Base-by-base conservation (phyloP, 1,140 invertebrate genomes). In the Pseudomyrmex pallidus region DNA sequence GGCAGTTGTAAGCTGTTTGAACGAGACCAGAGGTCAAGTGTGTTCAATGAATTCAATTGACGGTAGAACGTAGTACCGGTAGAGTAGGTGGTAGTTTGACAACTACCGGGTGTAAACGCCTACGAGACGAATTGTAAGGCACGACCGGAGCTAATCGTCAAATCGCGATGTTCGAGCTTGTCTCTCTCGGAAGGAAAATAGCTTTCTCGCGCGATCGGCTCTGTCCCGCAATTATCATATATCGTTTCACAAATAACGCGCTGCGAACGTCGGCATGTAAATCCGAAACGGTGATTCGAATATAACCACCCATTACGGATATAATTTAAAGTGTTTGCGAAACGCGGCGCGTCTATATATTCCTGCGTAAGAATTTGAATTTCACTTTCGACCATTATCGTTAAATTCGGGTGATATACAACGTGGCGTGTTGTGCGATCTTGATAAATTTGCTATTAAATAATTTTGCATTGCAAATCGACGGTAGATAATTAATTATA, bases 81-180 rank as follows among this genome's bases (percentile, higher is more conserved):
- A 35, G 5, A 59, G 56, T 74, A 22, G 52, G 59, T 62, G 70
- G 67, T 52, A 57, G 70, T 85, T 87, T 82, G 85, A 87, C 64
- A 85, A 87, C 74, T 85, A 82, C 70, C 85, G 82, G 74, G 68
- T 87, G 64, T 85, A 82, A 83, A 88, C 87, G 85, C 82, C 82
- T 59, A 88, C 85, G 56, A 22, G 13, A 56, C 17, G 9, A 72
- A 54, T 68, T 82, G 87, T 87, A 66, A 74, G 76, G 82, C 68
- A 59, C 68, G 66, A 73, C 70, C 64, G 35, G 15, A n/a, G 56
- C 70, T 87, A 82, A 87, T 88, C 85, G 52, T 74, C 82, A 82
- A 88, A 87, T 88, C 50, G 50, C 20, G 52, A 52, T 54, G 13
- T 62, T 61, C 54, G 10, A 25, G 52, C 76, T 17, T 61, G 61